Percentiles rank a stretch among this genome's conserved stretches.
phyloP scores from a whole-genome alignment of 2,888 invertebrate genomes.

The Xanthorhoe designata region DNA sequence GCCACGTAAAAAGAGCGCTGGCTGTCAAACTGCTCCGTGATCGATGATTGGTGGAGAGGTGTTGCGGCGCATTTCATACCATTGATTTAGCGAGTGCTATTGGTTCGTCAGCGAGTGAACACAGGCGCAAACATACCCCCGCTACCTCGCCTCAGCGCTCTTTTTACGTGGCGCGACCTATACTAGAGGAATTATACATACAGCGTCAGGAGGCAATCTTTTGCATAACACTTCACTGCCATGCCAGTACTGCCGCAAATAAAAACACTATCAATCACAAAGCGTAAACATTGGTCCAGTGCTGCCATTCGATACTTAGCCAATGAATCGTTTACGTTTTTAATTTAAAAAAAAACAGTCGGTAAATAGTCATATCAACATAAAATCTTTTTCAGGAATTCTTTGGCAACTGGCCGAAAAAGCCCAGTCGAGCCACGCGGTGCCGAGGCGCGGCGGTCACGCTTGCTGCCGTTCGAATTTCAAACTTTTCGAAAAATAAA shows the following conservation, averaged over 20 bases:
- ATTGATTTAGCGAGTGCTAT: too few relatives aligned
- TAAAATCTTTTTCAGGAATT: conserved; percentile 80
- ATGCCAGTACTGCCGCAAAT: not conserved
- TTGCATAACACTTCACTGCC: too few relatives aligned
- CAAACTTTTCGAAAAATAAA: conserved; percentile 44
- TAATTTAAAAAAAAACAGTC: conserved; percentile 20
- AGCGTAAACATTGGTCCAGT: conserved; percentile 4
- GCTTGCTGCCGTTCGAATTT: conserved; percentile 58
- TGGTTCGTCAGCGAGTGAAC: too few relatives aligned
- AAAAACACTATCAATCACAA: conserved; percentile 2
- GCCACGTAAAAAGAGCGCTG: too few relatives aligned
- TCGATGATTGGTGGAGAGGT: too few relatives aligned
- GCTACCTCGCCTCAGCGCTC: too few relatives aligned
- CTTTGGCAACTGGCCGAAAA: conserved; percentile 79
- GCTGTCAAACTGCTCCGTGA: too few relatives aligned
- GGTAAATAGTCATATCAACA: conserved; percentile 72
- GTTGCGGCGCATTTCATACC: too few relatives aligned
- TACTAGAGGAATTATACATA: too few relatives aligned
- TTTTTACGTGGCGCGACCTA: too few relatives aligned
- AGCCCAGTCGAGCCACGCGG: conserved; percentile 76
- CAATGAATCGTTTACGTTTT: conserved; percentile 12
- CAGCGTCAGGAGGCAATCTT: too few relatives aligned
- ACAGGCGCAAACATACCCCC: too few relatives aligned
- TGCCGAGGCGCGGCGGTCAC: conserved; percentile 71
- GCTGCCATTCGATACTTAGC: conserved; percentile 10